Evolutionary conservation across 2,113 vertebrate genomes (phyloP).

Genomic region (Halcyon senegalensis): DNA sequence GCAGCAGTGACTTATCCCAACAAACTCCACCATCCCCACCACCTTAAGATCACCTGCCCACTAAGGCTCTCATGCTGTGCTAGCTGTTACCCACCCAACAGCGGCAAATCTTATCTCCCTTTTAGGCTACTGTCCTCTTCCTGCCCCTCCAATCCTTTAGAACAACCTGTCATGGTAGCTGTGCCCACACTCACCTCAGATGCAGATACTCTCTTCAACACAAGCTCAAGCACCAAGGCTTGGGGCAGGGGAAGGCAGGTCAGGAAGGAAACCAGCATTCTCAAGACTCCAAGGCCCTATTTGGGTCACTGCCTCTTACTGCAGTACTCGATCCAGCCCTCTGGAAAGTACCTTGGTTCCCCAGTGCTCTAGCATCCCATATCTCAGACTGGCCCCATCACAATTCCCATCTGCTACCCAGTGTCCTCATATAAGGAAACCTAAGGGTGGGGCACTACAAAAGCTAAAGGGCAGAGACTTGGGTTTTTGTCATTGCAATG

Average conservation of each 20-base stretch:
- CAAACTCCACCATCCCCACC: neutral
- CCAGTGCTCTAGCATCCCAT: neutral
- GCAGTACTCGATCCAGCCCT: neutral
- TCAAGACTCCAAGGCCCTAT: neutral
- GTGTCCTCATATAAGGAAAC: neutral
- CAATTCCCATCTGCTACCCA: neutral
- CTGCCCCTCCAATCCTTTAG: neutral
- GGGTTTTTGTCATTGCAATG: neutral
- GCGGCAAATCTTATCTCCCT: neutral
- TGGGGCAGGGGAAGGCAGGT: neutral
- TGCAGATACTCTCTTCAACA: neutral
- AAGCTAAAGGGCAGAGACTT: neutral
- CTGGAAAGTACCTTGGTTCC: neutral
- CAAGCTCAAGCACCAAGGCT: neutral
- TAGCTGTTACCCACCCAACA: neutral
- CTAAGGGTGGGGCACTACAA: neutral
- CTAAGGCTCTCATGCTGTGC: neutral
- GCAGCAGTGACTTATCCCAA: neutral
- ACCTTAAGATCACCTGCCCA: neutral
- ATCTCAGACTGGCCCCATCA: neutral
- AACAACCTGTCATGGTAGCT: neutral
- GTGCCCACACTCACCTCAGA: neutral
- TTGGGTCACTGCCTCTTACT: neutral
- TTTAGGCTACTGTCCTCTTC: neutral
- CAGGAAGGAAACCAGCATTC: neutral